Percentiles rank a stretch among this genome's conserved stretches.
phyloP scores from a whole-genome alignment of 2,797 vertebrate genomes.

The Chrosomus eos region DNA sequence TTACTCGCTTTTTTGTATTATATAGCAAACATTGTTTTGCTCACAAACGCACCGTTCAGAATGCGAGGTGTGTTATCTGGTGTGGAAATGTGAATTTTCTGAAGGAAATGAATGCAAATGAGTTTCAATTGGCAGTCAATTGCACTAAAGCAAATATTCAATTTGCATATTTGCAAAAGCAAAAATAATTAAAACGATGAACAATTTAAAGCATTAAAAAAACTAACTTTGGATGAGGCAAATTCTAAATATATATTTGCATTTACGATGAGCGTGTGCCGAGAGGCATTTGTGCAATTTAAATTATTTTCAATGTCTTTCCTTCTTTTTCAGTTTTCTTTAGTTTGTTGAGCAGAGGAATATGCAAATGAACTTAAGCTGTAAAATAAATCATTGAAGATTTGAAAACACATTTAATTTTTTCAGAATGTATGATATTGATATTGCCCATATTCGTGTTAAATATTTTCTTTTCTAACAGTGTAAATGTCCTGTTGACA shows the following conservation, averaged over 20 bases:
- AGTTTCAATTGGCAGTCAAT: background rate
- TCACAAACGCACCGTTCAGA: background rate
- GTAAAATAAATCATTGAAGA: background rate
- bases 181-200: background rate
- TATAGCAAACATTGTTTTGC: conserved; percentile 32
- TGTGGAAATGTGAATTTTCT: background rate
- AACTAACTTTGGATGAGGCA: no score
- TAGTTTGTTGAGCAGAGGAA: background rate
- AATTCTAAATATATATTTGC: background rate
- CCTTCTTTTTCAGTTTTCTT: background rate
- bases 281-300: background rate
- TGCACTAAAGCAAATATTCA: background rate
- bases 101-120: conserved; percentile 4
- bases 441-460: background rate
- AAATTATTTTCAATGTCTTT: background rate
- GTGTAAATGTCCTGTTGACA: conserved; percentile 85
- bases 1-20: conserved; percentile 18
- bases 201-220: background rate
- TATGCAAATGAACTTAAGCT: background rate
- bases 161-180: no score
- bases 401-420: background rate
- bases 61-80: background rate
- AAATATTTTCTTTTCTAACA: conserved; percentile 56
- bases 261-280: background rate
- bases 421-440: background rate